A percentile compares a stretch with the other conserved stretches of the same genome.
phyloP scores from a whole-genome alignment of 2,797 vertebrate genomes.

The Tokudaia tokunoshimensis region DNA sequence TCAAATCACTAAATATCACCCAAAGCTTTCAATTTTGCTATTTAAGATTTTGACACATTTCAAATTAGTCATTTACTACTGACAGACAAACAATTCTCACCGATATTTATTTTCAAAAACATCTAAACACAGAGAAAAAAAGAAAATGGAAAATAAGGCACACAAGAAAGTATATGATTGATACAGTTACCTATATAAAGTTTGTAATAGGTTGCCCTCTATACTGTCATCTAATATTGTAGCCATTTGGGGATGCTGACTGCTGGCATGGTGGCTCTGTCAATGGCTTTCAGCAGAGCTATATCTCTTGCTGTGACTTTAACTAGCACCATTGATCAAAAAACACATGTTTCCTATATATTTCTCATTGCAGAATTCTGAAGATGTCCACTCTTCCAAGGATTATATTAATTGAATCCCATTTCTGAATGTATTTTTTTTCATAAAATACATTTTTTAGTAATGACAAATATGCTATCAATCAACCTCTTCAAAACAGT shows the following conservation, averaged over 20 bases:
- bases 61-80: not conserved
- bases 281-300: not conserved
- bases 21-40: not conserved
- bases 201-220: not conserved
- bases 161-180: not conserved
- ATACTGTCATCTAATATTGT: not conserved
- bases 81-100: not conserved
- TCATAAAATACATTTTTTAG: constrained; percentile 21
- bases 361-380: constrained; percentile 8
- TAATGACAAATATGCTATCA: constrained; percentile 72
- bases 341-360: not conserved
- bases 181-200: not conserved
- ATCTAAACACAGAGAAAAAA: not conserved
- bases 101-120: not conserved
- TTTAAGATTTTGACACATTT: not conserved
- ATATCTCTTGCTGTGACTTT: not conserved
- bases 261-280: not conserved
- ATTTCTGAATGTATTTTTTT: not conserved
- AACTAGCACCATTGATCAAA: constrained; percentile 33
- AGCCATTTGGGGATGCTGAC: not conserved
- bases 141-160: not conserved
- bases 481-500: constrained; percentile 70
- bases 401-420: constrained; percentile 65
- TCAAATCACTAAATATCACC: not conserved
- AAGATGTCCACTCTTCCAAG: not conserved